Evolutionary conservation across 2,113 vertebrate genomes (phyloP), one percentile per base, ranked within the genome.

Genomic region (Polyodon spathula): DNA sequence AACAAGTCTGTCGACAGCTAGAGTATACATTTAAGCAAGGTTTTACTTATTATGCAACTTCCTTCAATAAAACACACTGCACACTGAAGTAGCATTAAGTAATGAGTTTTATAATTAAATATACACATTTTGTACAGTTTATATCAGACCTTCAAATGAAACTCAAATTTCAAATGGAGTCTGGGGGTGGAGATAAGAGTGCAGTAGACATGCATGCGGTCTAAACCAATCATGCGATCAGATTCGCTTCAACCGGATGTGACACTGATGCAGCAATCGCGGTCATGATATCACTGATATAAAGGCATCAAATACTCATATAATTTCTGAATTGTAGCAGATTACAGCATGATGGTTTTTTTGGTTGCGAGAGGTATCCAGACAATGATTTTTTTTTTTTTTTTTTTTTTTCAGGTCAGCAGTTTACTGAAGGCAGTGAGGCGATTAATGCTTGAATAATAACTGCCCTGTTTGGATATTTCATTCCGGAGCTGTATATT

Each of bases 191-290:
- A n/a, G n/a, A n/a, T n/a, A n/a, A n/a, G n/a, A n/a, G n/a, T n/a
- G n/a, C 63, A 64, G 65, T 63, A 16, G 70, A 51, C 56, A 54
- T 56, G 72, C 61, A 66, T 54, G 70, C 69, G 68, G 62, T 72
- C 67, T 64, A 64, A 66, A 68, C 62, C 63, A 66, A 75, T 79
- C 78, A 65, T 61, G 48, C 66, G 14, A 56, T 37, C 4, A 56
- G 63, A 69, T 68, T 70, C 63, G 59, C 51, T 58, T 58, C 63
- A 67, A 78, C 65, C 14, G 16, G n/a, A 78, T 71, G 76, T 75
- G 75, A 78, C 75, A 71, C 67, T 40, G n/a, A 64, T 72, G 67
- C 71, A 69, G 73, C 74, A 78, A 74, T 75, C 74, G 73, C 73
- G 15, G 15, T 72, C n/a, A 53, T 63, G 71, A 66, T 70, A 76